Base-by-base conservation (phyloP, 2,113 vertebrate genomes). In the Ciconia maguari region DNA sequence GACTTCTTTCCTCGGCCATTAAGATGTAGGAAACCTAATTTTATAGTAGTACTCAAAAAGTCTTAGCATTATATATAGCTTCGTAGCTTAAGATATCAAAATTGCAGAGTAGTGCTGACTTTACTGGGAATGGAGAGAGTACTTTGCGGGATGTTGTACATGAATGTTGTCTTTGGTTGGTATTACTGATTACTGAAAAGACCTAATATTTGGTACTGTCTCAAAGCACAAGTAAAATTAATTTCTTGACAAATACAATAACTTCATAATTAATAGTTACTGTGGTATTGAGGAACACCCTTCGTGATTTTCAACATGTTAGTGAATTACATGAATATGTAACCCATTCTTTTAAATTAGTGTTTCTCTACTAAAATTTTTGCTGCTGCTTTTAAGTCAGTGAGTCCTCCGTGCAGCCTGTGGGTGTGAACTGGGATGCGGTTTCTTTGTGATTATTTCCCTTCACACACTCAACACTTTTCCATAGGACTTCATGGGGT, bases 1-100 rank as follows among this genome's bases (percentile, higher is more conserved):
- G 99, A 99, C 96, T 99, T 99, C 97, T 99, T 99, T 92, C 99
- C 99, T 94, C 98, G 99, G 91, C 99, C 99, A 46, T 98, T 99
- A 94, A 98, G 99, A 99, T 99, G 99, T 99, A 98, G 98, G 99
- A 88, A 87, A 64, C 36, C 11, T 82, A 29, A 24, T 87, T 94
- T 92, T 78, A 4, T 69, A 64, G 29, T n/a, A 94, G 21, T 58
- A 34, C 25, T 79, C 3, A 61, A 44, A 60, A 55, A 38, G 9
- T 80, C 5, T 9, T 87, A 57, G 52, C 6, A 1, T 64, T 89
- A 18, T 26, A 8, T 51, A 3, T 57, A 78, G 14, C 25, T 91
- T 83, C 1, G 0, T 82, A 51, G 5, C 3, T 41, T 90, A 81
- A 91, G 79, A 48, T 70, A 52, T 9, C 36, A 61, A 38, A 88